phyloP scores from a whole-genome alignment of 64 coral and sea anemone genomes.

The Stichodactyla mertensii region DNA sequence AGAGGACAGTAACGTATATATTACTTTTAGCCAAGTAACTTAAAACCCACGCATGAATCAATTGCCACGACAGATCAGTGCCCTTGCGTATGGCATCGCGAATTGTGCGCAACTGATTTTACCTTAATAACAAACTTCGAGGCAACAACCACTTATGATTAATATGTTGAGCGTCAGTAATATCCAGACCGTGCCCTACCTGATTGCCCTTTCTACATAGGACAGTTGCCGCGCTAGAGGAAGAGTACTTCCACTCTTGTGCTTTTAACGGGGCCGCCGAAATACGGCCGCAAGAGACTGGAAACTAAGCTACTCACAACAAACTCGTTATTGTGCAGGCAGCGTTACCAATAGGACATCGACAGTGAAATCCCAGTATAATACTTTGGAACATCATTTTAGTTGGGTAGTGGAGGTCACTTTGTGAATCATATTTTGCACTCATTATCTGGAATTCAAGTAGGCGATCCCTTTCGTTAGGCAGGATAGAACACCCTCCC shows the following conservation, averaged over 20 bases:
- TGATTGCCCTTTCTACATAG: conserved; percentile 32
- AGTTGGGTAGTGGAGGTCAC: not conserved
- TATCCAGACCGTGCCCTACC: conserved; percentile 15
- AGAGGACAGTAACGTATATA: conserved; percentile 2
- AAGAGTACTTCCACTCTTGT: conserved; percentile 11
- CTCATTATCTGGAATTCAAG: conserved; percentile 7
- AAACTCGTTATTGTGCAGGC: conserved; percentile 30
- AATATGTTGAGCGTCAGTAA: not conserved
- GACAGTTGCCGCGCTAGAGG: conserved; percentile 23
- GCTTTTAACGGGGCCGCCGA: conserved; percentile 19
- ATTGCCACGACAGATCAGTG: conserved; percentile 34
- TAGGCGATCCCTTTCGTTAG: not conserved
- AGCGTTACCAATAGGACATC: not conserved
- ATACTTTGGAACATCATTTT: conserved; percentile 2
- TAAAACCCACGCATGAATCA: conserved; percentile 29
- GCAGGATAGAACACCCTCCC: not conserved
- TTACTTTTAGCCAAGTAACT: conserved; percentile 22
- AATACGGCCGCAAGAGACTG: conserved; percentile 18
- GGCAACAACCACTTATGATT: conserved; percentile 17
- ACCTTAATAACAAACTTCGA: not conserved
- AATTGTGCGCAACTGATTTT: conserved; percentile 7
- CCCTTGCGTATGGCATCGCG: conserved; percentile 4
- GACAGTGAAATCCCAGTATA: not conserved
- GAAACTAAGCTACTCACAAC: conserved; percentile 19
- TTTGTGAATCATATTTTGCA: not conserved